Percentiles rank a stretch among this genome's conserved stretches.
Evolutionary conservation across 2,797 vertebrate species (phyloP).

Genomic region (Graptemys geographica): DNA sequence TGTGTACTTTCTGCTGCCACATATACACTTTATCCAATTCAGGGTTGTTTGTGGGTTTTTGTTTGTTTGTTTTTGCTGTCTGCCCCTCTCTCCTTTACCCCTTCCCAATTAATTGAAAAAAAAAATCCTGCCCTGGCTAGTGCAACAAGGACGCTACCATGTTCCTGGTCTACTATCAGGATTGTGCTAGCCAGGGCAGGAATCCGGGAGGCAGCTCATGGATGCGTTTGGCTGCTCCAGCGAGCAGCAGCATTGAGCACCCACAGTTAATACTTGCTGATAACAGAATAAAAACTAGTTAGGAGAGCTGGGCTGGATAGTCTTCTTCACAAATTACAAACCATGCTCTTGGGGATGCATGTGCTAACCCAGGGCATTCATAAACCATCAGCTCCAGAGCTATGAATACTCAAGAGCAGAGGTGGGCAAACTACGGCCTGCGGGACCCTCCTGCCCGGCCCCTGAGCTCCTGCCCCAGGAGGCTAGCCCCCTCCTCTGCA

Average conservation of each 20-base stretch:
- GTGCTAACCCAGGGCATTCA: neutral
- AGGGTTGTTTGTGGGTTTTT: neutral
- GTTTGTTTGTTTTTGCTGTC: neutral
- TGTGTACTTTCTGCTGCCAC: neutral
- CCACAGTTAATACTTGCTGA: neutral
- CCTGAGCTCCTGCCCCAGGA: no score
- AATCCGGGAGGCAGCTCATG: neutral
- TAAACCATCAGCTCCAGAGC: neutral
- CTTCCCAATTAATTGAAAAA: neutral
- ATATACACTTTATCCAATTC: constrained; percentile 21
- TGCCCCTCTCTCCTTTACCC: neutral
- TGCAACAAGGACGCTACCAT: neutral
- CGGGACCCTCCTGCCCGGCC: no score
- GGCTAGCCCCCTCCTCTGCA: no score
- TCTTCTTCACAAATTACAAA: neutral
- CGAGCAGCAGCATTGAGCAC: neutral
- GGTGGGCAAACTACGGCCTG: no score
- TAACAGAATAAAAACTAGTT: neutral
- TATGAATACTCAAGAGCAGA: neutral
- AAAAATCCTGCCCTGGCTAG: neutral
- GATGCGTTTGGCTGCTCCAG: neutral
- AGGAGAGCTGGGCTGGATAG: neutral
- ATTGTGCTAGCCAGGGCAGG: neutral
- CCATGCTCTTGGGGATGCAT: neutral
- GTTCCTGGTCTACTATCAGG: neutral